These are phyloP conservation scores for Megaustenia siamemsis DNA, from an alignment of 2,888 invertebrate species.

Conservation along the genomic window DNA sequence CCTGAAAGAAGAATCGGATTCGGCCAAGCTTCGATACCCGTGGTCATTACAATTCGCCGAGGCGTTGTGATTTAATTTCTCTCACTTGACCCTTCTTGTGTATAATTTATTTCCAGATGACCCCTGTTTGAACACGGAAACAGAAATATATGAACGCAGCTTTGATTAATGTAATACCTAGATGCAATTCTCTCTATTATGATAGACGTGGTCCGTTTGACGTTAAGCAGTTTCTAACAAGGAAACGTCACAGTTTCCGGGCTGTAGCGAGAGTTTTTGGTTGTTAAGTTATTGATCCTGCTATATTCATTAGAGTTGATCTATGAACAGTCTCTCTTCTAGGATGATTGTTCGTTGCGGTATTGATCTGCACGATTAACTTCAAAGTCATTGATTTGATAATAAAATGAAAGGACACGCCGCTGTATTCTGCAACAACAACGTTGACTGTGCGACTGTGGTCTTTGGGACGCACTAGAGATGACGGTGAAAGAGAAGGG, in stretches of 20 bases:
- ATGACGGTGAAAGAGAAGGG: neutral
- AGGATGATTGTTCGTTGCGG: conserved; percentile 7
- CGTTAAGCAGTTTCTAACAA: neutral
- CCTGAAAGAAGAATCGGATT: conserved; percentile 6
- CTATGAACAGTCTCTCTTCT: neutral
- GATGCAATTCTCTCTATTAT: neutral
- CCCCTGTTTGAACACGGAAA: conserved; percentile 3
- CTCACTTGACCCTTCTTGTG: conserved; percentile 15
- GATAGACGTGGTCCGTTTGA: neutral
- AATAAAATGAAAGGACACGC: conserved; percentile 15
- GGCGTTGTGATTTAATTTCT: conserved; percentile 38
- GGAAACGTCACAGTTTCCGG: conserved; percentile 27
- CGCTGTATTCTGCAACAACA: neutral
- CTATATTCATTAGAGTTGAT: conserved; percentile 40
- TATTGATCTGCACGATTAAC: conserved; percentile 42
- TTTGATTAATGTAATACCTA: conserved; percentile 35
- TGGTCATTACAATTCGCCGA: neutral
- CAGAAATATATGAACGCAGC: neutral
- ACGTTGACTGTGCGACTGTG: neutral
- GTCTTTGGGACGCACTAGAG: neutral
- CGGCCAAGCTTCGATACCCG: conserved; percentile 15
- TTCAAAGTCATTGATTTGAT: conserved; percentile 42
- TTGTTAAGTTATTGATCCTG: conserved; percentile 5
- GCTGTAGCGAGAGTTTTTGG: neutral
- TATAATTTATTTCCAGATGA: conserved; percentile 30